Base-by-base conservation (phyloP, 2,113 vertebrate genomes). In the Gorsachius goisagi region DNA sequence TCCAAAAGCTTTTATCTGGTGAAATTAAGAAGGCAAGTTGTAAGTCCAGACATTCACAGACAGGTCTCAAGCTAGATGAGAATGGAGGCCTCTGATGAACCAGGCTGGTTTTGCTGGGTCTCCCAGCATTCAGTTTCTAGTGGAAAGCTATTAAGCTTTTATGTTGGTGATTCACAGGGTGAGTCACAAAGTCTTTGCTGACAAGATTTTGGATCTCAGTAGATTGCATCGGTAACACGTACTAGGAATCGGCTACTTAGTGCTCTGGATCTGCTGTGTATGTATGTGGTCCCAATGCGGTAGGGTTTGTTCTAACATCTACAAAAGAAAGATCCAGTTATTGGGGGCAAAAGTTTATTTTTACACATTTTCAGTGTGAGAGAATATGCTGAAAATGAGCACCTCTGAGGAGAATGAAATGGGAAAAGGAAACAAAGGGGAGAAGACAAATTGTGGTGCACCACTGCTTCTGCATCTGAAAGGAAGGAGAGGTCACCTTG, bases 251-350 rank as follows among this genome's bases (percentile, higher is more conserved):
- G 2, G 11, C 47, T 35, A 5, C 24, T 49, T 23, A 23, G 32
- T 14, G 9, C 56, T 75, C 45, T 79, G 74, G 15, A 41, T 67
- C 39, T 55, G 32, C 49, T 41, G 19, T 1, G 0, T n/a, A 14
- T 19, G 2, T 21, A 14, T 19, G 2, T 21, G 6, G 12, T 66
- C 18, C 21, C 0, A 0, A 24, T 53, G 47, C 16, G n/a, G 53
- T 4, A n/a, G 32, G 5, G 6, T 50, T 79, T 59, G 53, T 80
- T 79, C 32, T 63, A 55, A 59, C 15, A 62, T 41, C 32, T 71
- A 7, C 24, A 32, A 37, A 81, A 53, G 37, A 66, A 74, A 75
- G 11, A 71, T 5, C 1, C n/a, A n/a, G 22, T 68, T 71, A 53
- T 0, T 66, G 11, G 1, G 18, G 9, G 5, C 0, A 1, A 35